Conservation (phyloP, 2,888 invertebrate genomes). For the Agonopterix arenella region DNA sequence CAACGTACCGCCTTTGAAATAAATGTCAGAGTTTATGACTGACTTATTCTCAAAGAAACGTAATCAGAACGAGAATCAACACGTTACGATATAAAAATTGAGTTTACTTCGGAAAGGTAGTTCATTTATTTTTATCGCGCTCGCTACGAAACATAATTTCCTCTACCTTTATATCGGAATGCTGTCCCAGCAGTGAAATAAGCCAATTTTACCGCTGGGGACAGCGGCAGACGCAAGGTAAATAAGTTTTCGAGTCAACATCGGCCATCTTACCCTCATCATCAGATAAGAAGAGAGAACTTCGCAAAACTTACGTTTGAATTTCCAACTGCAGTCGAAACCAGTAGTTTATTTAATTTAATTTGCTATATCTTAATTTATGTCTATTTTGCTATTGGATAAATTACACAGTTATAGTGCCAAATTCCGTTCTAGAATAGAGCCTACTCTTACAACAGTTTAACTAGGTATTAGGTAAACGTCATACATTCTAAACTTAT, state of each 20-base stretch:
- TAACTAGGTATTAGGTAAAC: no score
- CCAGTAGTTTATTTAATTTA: no score
- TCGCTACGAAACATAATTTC: conserved; percentile 23
- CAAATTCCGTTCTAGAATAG: no score
- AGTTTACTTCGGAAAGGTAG: conserved; percentile 1
- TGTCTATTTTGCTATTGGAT: no score
- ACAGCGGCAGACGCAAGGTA: conserved; percentile 13
- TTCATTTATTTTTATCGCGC: neutral
- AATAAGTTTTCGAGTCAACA: conserved; percentile 34
- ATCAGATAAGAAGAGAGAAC: conserved; percentile 34
- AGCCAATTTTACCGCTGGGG: conserved; percentile 20
- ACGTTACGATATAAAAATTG: conserved; percentile 6
- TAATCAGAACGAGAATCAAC: conserved; percentile 22
- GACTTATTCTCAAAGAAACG: conserved; percentile 35
- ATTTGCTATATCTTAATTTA: no score
- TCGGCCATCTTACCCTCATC: conserved; percentile 18
- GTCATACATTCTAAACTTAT: no score
- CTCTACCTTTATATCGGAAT: conserved; percentile 15
- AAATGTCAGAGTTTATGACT: conserved; percentile 44
- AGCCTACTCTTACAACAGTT: no score
- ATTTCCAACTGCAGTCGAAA: conserved; percentile 7
- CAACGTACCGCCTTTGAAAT: conserved; percentile 52
- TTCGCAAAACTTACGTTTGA: conserved; percentile 13
- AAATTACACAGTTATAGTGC: no score
- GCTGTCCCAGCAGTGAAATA: conserved; percentile 16